Base-by-base conservation (phyloP, 2,797 vertebrate species). In the Spatula clypeata region DNA sequence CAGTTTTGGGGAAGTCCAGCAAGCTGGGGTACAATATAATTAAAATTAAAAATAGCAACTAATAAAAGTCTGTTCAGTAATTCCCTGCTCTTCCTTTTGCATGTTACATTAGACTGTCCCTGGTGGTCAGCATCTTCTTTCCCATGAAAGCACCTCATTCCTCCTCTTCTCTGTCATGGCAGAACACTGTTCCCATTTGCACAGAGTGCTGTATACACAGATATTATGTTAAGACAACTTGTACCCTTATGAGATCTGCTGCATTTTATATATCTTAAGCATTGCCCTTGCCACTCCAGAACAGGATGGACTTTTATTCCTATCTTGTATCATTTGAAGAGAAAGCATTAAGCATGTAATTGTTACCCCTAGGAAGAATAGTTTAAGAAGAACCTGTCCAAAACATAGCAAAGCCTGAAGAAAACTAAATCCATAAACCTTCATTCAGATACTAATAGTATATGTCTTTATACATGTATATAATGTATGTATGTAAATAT, bases 211-310 rank as follows among this genome's bases (percentile, higher is more conserved):
- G 23, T 23, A 66, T 65, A 88, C 29, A 6, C 62, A 69, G 47
- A 42, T 65, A 81, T 8, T 14, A 67, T 0, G 0, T 42, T 85
- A 57, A 71, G 72, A 86, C 61, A 72, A 14, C 40, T 71, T 83
- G 84, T 80, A 80, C 49, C 26, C 47, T 54, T 58, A n/a, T 80
- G 40, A 88, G 72, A 64, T 76, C 34, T 81, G n/a, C 49, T 72
- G 54, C 34, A 58, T 88, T 86, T 94, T 83, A 80, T 83, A 93
- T 42, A 95, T 84, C 93, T 93, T 62, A 93, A 81, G 60, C 53
- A 73, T 40, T 82, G 74, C 81, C 81, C 79, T 75, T 93, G 54
- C 54, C 77, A 58, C 54, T 80, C 51, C 44, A 42, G 65, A 89
- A 92, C 31, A 89, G 40, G 32, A 66, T 62, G 40, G 72, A 77